Evolutionary conservation across 2,113 vertebrate species (phyloP), one percentile per base, ranked within the genome.

Genomic region (Ciconia maguari): DNA sequence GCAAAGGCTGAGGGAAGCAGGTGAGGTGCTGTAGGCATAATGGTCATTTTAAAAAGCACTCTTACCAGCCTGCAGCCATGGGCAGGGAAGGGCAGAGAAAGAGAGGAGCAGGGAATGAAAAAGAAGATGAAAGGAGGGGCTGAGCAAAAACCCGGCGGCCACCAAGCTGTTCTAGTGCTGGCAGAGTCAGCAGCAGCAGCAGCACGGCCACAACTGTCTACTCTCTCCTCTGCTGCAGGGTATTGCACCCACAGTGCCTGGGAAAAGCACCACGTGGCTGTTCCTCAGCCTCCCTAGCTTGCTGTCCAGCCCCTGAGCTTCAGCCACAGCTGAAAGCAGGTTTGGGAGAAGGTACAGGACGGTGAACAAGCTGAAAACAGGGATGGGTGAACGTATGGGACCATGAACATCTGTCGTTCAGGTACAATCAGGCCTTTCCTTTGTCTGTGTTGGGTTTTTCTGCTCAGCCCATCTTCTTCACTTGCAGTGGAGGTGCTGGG

Each of bases 321-420:
- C 86, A 80, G 41, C 36, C 32, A 44, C 75, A 55, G 44, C 55
- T 46, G 46, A 29, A 61, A 58, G 14, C 7, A 20, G 69, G 25
- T 27, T 8, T 61, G 46, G 57, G 30, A 77, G 49, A 52, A 72
- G 34, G 26, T 71, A 74, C 48, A 83, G 34, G 22, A 52, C 42
- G 22, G 13, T 4, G 10, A 62, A 69, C 0, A 1, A 84, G n/a
- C 24, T 69, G 57, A 80, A 70, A 83, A 52, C 0, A 8, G 51
- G 24, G 15, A 0, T 83, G 4, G 64, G 10, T 0, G 2, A 83
- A 69, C 49, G 27, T 42, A 44, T 11, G 17, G 46, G 24, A 62
- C 21, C 32, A 38, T 0, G 3, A 84, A 54, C 6, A 62, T 27
- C 51, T 10, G 8, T 18, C 0, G 0, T 9, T 55, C 16, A 44